Percentiles rank a stretch among this genome's conserved stretches.
These are phyloP conservation scores for Albula glossodonta DNA, from an alignment of 2,113 vertebrate species.

Conservation along the genomic window DNA sequence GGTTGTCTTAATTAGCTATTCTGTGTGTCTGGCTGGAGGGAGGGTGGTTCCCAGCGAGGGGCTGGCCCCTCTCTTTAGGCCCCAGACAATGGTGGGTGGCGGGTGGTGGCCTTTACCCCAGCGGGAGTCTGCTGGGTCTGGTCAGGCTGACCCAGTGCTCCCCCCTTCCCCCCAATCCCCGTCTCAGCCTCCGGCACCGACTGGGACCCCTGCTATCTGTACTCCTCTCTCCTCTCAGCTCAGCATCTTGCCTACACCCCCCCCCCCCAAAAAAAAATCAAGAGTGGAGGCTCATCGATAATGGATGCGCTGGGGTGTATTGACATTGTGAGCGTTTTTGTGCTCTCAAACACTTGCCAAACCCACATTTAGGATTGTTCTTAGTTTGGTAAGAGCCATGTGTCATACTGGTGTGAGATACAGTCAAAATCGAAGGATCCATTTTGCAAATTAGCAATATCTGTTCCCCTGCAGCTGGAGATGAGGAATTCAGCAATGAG, in stretches of 20 bases:
- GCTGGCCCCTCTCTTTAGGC: conserved; percentile 57
- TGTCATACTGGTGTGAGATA: not conserved
- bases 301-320: not conserved
- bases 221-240: not conserved
- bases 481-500: not conserved
- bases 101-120: conserved; percentile 63
- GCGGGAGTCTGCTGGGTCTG: conserved; percentile 66
- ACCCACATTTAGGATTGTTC: not conserved
- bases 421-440: not conserved
- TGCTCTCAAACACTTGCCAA: not conserved
- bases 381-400: not conserved
- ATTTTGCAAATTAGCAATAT: not conserved
- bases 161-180: conserved; percentile 62
- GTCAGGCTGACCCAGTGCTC: conserved; percentile 55
- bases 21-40: conserved; percentile 59
- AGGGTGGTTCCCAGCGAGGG: conserved; percentile 55
- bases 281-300: not conserved
- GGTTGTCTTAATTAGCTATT: conserved; percentile 73
- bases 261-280: too few species aligned
- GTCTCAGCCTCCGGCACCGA: conserved; percentile 51
- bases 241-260: not conserved
- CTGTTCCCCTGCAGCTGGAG: not conserved
- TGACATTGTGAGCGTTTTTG: not conserved
- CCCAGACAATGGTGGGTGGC: conserved; percentile 62
- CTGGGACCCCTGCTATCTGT: conserved; percentile 56